phyloP scores from a whole-genome alignment of 2,888 invertebrate species.

The Fragum fragum region DNA sequence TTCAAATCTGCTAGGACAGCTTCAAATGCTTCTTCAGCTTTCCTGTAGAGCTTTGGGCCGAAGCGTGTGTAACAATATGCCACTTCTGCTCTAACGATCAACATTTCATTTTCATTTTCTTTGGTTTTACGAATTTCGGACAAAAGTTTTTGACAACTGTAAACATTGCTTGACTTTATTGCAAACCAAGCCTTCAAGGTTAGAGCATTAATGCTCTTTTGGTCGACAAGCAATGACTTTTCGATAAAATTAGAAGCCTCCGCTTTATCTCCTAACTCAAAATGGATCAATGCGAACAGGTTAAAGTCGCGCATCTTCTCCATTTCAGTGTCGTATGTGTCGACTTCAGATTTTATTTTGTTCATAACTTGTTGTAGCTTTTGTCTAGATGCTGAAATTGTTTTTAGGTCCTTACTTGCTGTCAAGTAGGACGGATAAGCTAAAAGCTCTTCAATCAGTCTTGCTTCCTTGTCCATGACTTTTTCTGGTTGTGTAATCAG shows the following conservation, averaged over 20 bases:
- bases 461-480: background rate
- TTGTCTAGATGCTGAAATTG: background rate
- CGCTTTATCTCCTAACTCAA: conserved; percentile 21
- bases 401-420: background rate
- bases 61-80: conserved; percentile 37
- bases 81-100: conserved; percentile 43
- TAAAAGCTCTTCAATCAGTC: background rate
- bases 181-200: conserved; percentile 35
- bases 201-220: conserved; percentile 30
- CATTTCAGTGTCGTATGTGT: conserved; percentile 30
- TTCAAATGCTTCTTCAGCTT: conserved; percentile 24
- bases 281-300: conserved; percentile 39
- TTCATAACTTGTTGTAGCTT: background rate
- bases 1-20: conserved; percentile 15
- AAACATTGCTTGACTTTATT: conserved; percentile 19
- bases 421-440: background rate
- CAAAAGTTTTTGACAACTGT: background rate
- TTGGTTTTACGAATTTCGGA: conserved; percentile 8
- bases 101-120: background rate
- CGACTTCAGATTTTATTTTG: background rate
- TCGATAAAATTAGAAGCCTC: conserved; percentile 28
- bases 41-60: conserved; percentile 26
- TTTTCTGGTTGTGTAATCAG: too few relatives aligned
- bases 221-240: background rate
- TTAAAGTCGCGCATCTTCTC: conserved; percentile 33